Evolutionary conservation across 92 coral and sea anemone species (phyloP).

Genomic region (Epizoanthus fatuus): DNA sequence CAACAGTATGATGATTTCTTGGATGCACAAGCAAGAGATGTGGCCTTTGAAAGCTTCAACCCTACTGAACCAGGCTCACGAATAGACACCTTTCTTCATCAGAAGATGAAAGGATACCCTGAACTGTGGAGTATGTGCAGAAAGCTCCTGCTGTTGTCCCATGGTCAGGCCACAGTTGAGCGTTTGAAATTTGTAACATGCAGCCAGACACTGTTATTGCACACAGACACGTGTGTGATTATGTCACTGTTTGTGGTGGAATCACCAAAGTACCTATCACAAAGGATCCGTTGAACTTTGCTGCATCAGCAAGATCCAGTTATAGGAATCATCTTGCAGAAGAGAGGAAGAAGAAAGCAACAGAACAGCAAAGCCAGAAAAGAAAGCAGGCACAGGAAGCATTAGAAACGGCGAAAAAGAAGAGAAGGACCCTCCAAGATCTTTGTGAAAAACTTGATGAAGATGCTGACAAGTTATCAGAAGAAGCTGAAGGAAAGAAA

Average conservation of each 20-base stretch:
- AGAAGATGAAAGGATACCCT: background rate
- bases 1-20: slow-evolving; percentile 29
- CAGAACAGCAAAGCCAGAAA: slow-evolving; percentile 17
- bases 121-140: slow-evolving; percentile 8
- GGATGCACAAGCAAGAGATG: slow-evolving; percentile 20
- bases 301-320: slow-evolving; percentile 10
- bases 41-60: slow-evolving; percentile 5
- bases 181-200: slow-evolving; percentile 35
- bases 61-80: background rate
- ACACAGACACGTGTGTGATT: slow-evolving; percentile 3
- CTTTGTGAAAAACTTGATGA: no score
- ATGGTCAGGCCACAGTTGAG: slow-evolving; percentile 51
- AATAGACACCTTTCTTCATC: slow-evolving; percentile 14
- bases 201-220: slow-evolving; percentile 23
- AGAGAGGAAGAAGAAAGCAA: slow-evolving; percentile 17
- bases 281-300: slow-evolving; percentile 15
- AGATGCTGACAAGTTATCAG: no score
- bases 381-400: background rate
- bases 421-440: background rate
- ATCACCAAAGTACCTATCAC: background rate
- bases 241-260: slow-evolving; percentile 30
- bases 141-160: slow-evolving; percentile 42
- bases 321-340: slow-evolving; percentile 17
- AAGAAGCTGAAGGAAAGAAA: no score
- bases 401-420: background rate